Conservation (phyloP, 2,888 invertebrate species). For the Pollenia angustigena region DNA sequence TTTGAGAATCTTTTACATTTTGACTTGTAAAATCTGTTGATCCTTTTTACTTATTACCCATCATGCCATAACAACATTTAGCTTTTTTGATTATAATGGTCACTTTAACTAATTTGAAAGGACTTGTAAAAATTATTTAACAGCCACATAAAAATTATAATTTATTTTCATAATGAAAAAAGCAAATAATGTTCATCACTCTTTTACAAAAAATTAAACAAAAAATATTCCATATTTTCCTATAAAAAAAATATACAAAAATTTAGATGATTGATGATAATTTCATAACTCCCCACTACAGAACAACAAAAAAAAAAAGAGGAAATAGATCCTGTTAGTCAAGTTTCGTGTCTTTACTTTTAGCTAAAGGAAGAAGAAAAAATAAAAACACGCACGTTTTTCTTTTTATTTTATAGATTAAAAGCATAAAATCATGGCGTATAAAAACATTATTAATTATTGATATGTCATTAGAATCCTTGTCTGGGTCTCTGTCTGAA, state of each 20-base stretch:
- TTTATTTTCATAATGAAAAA: slow-evolving; percentile 70
- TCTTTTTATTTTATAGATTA: slow-evolving; percentile 61
- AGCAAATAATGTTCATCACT: slow-evolving; percentile 51
- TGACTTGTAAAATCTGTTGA: slow-evolving; percentile 69
- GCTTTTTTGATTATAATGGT: slow-evolving; percentile 66
- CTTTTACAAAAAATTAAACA: slow-evolving; percentile 14
- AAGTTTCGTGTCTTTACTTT: slow-evolving; percentile 48
- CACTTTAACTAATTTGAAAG: slow-evolving; percentile 71
- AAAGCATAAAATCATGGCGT: slow-evolving; percentile 70
- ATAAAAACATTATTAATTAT: slow-evolving; percentile 81
- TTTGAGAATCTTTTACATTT: slow-evolving; percentile 8
- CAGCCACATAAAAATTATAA: slow-evolving; percentile 69
- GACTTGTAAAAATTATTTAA: slow-evolving; percentile 59
- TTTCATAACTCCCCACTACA: slow-evolving; percentile 54
- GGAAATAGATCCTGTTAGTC: slow-evolving; percentile 58
- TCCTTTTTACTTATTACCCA: slow-evolving; percentile 66
- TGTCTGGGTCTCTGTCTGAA: slow-evolving; percentile 5
- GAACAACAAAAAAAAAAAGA: slow-evolving; percentile 18
- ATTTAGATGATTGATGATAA: slow-evolving; percentile 70
- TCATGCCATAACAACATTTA: slow-evolving; percentile 69
- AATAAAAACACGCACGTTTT: slow-evolving; percentile 64
- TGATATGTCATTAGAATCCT: slow-evolving; percentile 80
- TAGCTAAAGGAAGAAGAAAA: neutral
- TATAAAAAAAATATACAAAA: slow-evolving; percentile 38
- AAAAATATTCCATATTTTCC: slow-evolving; percentile 42